phyloP scores from a whole-genome alignment of 2,797 vertebrate genomes.

The Peromyscus aztecus region DNA sequence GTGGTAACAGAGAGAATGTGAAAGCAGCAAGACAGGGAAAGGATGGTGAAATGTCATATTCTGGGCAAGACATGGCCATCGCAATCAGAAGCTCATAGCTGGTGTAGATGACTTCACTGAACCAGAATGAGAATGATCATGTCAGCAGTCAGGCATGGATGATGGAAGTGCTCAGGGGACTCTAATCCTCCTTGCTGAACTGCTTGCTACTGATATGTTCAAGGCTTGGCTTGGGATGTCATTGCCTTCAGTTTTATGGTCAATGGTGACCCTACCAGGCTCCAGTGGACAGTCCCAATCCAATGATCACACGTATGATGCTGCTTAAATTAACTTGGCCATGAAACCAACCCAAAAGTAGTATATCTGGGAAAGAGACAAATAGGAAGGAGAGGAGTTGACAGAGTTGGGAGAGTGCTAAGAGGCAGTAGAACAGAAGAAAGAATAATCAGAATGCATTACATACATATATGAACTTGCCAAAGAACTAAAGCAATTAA shows the following conservation, averaged over 20 bases:
- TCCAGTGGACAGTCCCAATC: background rate
- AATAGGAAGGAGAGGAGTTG: background rate
- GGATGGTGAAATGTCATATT: background rate
- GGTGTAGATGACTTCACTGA: background rate
- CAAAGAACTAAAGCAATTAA: background rate
- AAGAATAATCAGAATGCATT: too few relatives aligned
- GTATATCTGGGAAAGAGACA: background rate
- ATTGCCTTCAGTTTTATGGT: background rate
- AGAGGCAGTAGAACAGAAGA: background rate
- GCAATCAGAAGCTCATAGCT: background rate
- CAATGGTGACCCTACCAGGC: background rate
- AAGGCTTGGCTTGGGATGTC: background rate
- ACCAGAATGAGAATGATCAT: background rate
- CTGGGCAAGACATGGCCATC: background rate
- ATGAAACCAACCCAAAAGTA: background rate
- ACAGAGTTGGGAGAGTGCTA: background rate
- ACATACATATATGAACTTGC: background rate
- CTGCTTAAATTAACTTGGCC: background rate
- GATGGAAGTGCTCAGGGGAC: background rate
- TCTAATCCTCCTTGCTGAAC: background rate
- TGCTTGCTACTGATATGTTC: background rate
- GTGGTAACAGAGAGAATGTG: background rate
- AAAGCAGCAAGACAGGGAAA: background rate
- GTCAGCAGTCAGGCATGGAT: background rate
- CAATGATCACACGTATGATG: background rate